Evolutionary conservation across 37 sponge, comb jelly and placozoan genomes (phyloP), one percentile per base, ranked within the genome.

Genomic region (Sycon ciliatum): DNA sequence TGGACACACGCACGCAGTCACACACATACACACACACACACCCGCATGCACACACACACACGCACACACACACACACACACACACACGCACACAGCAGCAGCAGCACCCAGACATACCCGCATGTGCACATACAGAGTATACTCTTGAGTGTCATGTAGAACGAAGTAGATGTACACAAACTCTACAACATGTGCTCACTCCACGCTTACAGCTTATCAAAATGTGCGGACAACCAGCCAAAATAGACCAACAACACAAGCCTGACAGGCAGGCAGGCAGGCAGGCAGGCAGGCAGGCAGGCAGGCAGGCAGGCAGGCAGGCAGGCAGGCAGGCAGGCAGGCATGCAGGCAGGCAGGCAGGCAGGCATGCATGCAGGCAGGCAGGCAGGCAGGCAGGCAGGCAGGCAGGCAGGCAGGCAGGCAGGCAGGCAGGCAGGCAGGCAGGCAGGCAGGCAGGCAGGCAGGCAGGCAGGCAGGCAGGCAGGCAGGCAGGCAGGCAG

Each of bases 281-380:
- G 49, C 49, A 42, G 49, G 49, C 49, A 42, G 49, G 49, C 49
- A 42, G 49, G 49, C 49, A 42, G 49, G 49, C 49, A 18, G 49
- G 49, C 49, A 18, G 49, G 49, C 49, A 42, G 49, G 49, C 49
- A 42, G 49, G 49, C 49, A 42, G 49, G 49, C 49, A 42, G 49
- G 49, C 49, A 42, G 49, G 49, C 49, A 42, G 49, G 49, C 49
- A 42, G 49, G 49, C 49, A 42, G 49, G 49, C 49, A 42, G 49
- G 49, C 49, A 42, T 9, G 49, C 49, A 42, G 49, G 49, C 49
- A 42, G 49, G 49, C 49, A 42, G 49, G 49, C 49, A 42, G 49
- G 49, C 49, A 42, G 49, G 49, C 49, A 42, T 9, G 49, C 49
- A 42, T 9, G 49, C 49, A 42, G 49, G 49, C 49, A 42, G 49